These are phyloP conservation scores for Theonella swinhoei DNA, from an alignment of 37 sponge, comb jelly and placozoan species.

Conservation along the genomic window DNA sequence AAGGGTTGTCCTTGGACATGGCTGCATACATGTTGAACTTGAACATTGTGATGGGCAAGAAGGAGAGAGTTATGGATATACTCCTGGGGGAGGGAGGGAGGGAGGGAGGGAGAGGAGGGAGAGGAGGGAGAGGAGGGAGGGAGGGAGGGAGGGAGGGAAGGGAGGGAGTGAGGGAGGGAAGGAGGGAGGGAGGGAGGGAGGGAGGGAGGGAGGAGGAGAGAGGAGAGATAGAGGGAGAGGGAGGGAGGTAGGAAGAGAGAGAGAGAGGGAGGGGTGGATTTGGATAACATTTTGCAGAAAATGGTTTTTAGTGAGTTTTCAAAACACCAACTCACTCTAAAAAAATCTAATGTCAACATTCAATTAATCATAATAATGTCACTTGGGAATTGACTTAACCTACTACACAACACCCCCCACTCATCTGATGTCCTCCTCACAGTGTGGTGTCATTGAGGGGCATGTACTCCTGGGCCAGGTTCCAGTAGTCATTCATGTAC, in stretches of 20 bases:
- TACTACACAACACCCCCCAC: background rate
- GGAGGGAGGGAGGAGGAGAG: slow-evolving; percentile 1
- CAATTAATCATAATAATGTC: background rate
- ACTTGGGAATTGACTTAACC: no score
- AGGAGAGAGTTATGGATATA: slow-evolving; percentile 65
- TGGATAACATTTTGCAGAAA: no score
- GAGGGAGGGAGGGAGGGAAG: slow-evolving; percentile 1
- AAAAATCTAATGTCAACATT: background rate
- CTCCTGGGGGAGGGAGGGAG: slow-evolving; percentile 21
- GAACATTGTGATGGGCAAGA: slow-evolving; percentile 84
- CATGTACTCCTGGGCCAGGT: slow-evolving; percentile 89
- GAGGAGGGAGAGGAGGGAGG: background rate
- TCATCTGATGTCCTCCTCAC: slow-evolving; percentile 38
- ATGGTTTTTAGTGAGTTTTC: no score
- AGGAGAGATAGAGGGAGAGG: no score
- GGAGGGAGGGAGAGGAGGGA: background rate
- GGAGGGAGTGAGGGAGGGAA: no score
- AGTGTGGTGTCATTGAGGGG: slow-evolving; percentile 91
- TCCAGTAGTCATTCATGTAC: slow-evolving; percentile 97
- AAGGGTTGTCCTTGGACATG: slow-evolving; percentile 77
- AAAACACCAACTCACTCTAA: background rate
- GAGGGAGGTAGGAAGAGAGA: slow-evolving; percentile 4
- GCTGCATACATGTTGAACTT: slow-evolving; percentile 94
- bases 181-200: background rate
- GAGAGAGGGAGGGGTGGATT: background rate